phyloP scores from a whole-genome alignment of 2,797 vertebrate species.

The Acestrorhynchus altus region DNA sequence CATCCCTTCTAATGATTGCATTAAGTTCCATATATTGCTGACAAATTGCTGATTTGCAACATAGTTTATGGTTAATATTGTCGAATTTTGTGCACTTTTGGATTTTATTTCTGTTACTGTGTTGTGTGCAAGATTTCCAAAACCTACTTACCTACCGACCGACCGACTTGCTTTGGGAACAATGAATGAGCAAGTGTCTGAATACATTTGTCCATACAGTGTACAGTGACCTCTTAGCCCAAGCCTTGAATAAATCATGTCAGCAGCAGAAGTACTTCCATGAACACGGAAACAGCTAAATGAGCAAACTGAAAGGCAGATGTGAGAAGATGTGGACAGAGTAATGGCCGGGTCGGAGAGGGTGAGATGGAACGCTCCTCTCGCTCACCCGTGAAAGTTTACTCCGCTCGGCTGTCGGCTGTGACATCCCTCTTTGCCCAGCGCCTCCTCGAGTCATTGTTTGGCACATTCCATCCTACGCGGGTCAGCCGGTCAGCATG shows the following conservation, averaged over 20 bases:
- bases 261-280: background rate
- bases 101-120: no score
- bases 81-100: no score
- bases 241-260: background rate
- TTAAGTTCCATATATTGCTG: no score
- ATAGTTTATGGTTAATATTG: no score
- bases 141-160: no score
- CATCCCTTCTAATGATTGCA: no score
- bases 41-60: no score
- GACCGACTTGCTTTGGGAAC: no score
- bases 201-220: no score
- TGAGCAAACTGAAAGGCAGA: background rate
- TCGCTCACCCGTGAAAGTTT: slow-evolving; percentile 42
- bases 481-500: background rate
- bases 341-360: background rate
- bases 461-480: slow-evolving; percentile 30
- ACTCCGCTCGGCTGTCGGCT: slow-evolving; percentile 42
- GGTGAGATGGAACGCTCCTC: background rate
- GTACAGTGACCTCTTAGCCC: background rate
- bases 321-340: slow-evolving; percentile 8
- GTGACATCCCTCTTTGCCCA: slow-evolving; percentile 46
- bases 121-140: no score
- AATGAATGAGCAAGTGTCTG: no score
- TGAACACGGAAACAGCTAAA: background rate
- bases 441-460: slow-evolving; percentile 15